Evolutionary conservation across 53 echinoderm and acorn worm species (phyloP), one percentile per base, ranked within the genome.

Genomic region (Hippasteria phrygiana): DNA sequence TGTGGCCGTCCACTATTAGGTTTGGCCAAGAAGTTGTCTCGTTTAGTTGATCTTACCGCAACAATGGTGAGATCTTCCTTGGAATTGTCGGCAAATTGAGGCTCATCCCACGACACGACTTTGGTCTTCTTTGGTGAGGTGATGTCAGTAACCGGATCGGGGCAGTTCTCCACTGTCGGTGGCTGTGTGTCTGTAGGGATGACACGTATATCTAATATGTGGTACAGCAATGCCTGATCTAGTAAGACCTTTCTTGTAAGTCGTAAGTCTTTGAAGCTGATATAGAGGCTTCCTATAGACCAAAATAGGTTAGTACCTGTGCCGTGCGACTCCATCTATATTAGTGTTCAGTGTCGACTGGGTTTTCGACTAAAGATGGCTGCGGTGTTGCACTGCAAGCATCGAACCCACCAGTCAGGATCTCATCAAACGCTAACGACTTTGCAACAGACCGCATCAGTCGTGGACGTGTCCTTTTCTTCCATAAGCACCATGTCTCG

Each of bases 71-170:
- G 77, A 1, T 77, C 88, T 46, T 64, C 18, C 32, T 50, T 50
- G 37, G 88, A 88, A 20, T 88, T 88, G 24, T 88, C 88, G 38
- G 88, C 45, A 64, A 88, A 88, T n/a, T 13, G 20, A 6, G 88
- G 88, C 41, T 88, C 88, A 5, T 63, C 48, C 88, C 88, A 88
- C 4, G 32, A 9, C 32, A 77, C 88, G 8, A 46, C 18, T 27
- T n/a, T 46, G 22, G 8, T 26, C 47, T 64, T 81, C 0, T 32
- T 4, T 9, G 18, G 0, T 1, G 81, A 81, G 8, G 65, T 65
- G 7, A 64, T 53, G 41, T 76, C 66, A 20, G 27, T 74, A 0
- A 53, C 45, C 1, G 72, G 42, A 26, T 43, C 77, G 0, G 88
- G 88, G 32, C 88, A 88, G 66, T 65, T 66, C 4, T 77, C 62